Percentiles rank a stretch among this genome's conserved stretches.
phyloP scores from a whole-genome alignment of 2,113 vertebrate species.

The Ptilonorhynchus violaceus region DNA sequence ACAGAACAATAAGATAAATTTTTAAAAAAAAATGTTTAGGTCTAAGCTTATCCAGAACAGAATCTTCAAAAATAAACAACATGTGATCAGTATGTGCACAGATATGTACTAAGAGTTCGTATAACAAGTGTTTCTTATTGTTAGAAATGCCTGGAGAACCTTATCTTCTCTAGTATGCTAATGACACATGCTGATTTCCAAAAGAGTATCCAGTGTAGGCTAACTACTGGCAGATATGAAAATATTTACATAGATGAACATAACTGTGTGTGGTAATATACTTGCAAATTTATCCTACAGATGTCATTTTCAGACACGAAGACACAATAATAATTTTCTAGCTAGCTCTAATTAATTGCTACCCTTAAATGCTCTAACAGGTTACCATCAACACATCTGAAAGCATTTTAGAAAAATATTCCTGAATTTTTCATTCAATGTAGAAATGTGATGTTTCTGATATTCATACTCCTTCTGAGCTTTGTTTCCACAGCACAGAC shows the following conservation, averaged over 20 bases:
- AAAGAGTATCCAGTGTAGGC: neutral
- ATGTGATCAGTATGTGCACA: neutral
- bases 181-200: neutral
- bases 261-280: neutral
- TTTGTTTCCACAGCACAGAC: neutral
- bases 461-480: neutral
- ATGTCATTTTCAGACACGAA: constrained; percentile 12
- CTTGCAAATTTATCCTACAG: constrained; percentile 13
- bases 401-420: neutral
- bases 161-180: neutral
- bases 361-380: neutral
- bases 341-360: neutral
- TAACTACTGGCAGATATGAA: neutral
- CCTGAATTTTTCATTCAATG: neutral
- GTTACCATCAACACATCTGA: neutral
- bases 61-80: neutral
- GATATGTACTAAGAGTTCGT: neutral
- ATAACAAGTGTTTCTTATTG: neutral
- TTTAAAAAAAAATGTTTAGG: neutral
- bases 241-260: constrained; percentile 2
- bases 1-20: neutral
- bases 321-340: neutral
- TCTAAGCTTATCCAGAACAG: neutral
- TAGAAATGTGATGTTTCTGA: neutral
- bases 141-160: neutral